These are phyloP conservation scores for Branchellion lobata DNA, from an alignment of 2,888 invertebrate genomes.

Conservation along the genomic window DNA sequence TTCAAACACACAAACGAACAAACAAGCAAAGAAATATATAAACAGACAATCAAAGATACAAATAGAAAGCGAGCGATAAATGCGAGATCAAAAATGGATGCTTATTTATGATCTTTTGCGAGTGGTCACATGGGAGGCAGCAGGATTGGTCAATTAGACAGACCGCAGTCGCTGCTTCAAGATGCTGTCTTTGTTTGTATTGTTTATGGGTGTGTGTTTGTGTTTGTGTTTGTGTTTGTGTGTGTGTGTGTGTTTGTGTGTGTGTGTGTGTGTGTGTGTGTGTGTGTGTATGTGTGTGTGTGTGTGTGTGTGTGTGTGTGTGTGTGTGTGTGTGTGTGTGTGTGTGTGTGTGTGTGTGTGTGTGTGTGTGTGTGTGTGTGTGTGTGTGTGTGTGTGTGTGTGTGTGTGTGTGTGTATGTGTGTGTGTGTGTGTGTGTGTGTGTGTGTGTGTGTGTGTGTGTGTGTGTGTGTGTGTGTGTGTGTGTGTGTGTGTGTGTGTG, in stretches of 20 bases:
- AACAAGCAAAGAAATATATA: slow-evolving; percentile 1
- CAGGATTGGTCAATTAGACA: slow-evolving; percentile 5
- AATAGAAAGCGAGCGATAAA: slow-evolving; percentile 12
- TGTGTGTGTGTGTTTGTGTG: background rate
- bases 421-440: no score
- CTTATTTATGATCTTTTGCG: slow-evolving; percentile 18
- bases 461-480: no score
- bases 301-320: background rate
- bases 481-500: no score
- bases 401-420: no score
- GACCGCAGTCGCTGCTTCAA: background rate
- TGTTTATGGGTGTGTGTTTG: background rate
- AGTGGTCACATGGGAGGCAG: slow-evolving; percentile 1
- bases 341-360: no score
- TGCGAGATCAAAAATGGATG: slow-evolving; percentile 16
- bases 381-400: no score
- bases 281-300: background rate
- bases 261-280: background rate
- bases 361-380: no score
- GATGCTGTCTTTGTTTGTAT: background rate
- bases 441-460: no score
- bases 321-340: no score
- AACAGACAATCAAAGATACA: slow-evolving; percentile 8
- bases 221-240: background rate
- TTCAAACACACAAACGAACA: background rate